A percentile compares a stretch with the other conserved stretches of the same genome.
Conservation (phyloP, 2,113 vertebrate species). For the Dicaeum eximium region DNA sequence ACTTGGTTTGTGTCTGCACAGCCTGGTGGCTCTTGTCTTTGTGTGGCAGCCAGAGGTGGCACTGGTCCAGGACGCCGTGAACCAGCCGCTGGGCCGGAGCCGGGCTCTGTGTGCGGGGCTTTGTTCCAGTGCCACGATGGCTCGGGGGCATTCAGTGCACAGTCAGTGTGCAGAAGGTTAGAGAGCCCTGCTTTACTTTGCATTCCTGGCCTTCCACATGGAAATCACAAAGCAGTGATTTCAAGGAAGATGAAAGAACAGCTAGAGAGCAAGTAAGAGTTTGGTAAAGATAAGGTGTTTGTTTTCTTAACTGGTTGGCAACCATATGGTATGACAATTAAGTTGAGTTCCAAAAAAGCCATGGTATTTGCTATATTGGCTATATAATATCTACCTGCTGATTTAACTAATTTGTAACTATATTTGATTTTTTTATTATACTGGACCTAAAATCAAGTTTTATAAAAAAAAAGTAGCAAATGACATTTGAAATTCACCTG, state of each 20-base stretch:
- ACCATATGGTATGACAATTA: not conserved
- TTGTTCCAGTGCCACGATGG: not conserved
- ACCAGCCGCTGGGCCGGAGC: not conserved
- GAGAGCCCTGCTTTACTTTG: not conserved
- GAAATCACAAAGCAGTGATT: not conserved
- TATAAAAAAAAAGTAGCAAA: not conserved
- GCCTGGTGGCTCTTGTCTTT: not conserved
- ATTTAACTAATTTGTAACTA: not conserved
- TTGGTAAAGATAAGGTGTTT: not conserved
- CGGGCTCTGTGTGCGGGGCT: not conserved
- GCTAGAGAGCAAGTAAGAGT: not conserved
- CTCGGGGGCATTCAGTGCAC: not conserved
- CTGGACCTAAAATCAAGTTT: not conserved
- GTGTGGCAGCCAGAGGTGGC: not conserved
- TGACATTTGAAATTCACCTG: not conserved
- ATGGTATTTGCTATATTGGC: not conserved
- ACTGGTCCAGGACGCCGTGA: accelerated
- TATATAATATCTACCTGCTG: too few relatives aligned
- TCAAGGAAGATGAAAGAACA: not conserved
- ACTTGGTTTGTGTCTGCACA: not conserved
- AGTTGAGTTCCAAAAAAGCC: not conserved
- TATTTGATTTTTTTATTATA: not conserved
- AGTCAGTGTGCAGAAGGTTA: accelerated
- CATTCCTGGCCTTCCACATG: accelerated
- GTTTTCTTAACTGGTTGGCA: not conserved